phyloP scores from a whole-genome alignment of 2,113 vertebrate species.

The Oncorhynchus keta region DNA sequence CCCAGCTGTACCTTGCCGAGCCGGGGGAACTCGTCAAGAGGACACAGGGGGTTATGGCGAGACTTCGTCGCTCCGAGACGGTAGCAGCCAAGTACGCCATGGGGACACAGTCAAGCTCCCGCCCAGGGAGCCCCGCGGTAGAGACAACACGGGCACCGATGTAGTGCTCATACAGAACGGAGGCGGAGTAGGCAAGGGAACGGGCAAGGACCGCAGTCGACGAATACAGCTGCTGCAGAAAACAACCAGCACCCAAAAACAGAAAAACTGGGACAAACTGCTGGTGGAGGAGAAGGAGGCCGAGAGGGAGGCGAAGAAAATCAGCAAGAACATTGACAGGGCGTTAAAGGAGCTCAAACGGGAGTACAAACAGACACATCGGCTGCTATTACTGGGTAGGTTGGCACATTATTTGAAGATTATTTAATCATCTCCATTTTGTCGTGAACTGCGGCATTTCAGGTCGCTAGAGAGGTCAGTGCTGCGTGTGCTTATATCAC shows the following conservation, averaged over 20 bases:
- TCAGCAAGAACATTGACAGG: constrained; percentile 90
- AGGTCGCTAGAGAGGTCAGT: neutral
- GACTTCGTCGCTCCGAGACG: constrained; percentile 65
- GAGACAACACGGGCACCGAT: constrained; percentile 69
- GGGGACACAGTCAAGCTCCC: constrained; percentile 71
- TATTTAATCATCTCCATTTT: neutral
- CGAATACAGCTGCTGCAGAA: constrained; percentile 73
- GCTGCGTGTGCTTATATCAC: constrained; percentile 41
- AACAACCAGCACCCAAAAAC: constrained; percentile 68
- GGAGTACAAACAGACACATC: constrained; percentile 92
- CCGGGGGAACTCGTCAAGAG: constrained; percentile 68
- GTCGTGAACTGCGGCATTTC: neutral
- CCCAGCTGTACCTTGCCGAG: constrained; percentile 59
- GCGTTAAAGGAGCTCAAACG: constrained; percentile 88
- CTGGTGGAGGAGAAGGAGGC: constrained; percentile 90
- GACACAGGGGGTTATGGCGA: constrained; percentile 72
- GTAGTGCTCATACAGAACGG: constrained; percentile 77
- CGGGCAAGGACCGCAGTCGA: constrained; percentile 67
- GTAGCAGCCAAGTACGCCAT: constrained; percentile 61
- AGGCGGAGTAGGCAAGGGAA: constrained; percentile 60
- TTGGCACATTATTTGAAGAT: constrained; percentile 16
- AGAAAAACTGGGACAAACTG: constrained; percentile 85
- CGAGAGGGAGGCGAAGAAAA: constrained; percentile 88
- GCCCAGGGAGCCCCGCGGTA: constrained; percentile 66
- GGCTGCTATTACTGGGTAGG: constrained; percentile 92